Evolutionary conservation across 1,140 invertebrate species (phyloP).

Genomic region (Drosophila kurseongensis): DNA sequence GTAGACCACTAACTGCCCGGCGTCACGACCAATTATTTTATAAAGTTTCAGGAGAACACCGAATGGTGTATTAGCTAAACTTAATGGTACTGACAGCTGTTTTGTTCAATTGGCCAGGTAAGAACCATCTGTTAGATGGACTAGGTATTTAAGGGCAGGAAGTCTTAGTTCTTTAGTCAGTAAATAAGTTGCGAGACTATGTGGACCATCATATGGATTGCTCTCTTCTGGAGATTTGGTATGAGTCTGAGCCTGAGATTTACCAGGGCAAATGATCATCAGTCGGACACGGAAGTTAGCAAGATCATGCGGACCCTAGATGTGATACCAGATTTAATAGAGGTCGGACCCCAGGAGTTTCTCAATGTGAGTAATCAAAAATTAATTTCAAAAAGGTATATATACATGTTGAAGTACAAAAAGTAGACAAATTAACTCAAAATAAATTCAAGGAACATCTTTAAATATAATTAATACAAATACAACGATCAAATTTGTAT

Average conservation of each 20-base stretch:
- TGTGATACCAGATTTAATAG: conserved; percentile 77
- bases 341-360: conserved; percentile 70
- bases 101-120: conserved; percentile 5
- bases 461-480: not conserved
- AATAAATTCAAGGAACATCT: not conserved
- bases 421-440: not conserved
- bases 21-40: conserved; percentile 14
- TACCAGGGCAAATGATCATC: not conserved
- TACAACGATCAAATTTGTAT: no score
- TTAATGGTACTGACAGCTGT: conserved; percentile 18
- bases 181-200: conserved; percentile 16
- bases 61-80: conserved; percentile 3
- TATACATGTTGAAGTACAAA: no score
- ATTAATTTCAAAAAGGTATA: not conserved
- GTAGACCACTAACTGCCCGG: conserved; percentile 12
- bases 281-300: conserved; percentile 58
- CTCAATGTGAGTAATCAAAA: conserved; percentile 58
- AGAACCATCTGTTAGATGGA: not conserved
- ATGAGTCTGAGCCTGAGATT: not conserved
- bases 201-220: conserved; percentile 11
- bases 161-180: not conserved
- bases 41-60: not conserved
- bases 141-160: conserved; percentile 30
- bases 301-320: conserved; percentile 68
- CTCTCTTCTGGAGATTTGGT: not conserved